Percentiles rank a stretch among this genome's conserved stretches.
phyloP scores from a whole-genome alignment of 2,113 vertebrate genomes.

The Athene cunicularia region DNA sequence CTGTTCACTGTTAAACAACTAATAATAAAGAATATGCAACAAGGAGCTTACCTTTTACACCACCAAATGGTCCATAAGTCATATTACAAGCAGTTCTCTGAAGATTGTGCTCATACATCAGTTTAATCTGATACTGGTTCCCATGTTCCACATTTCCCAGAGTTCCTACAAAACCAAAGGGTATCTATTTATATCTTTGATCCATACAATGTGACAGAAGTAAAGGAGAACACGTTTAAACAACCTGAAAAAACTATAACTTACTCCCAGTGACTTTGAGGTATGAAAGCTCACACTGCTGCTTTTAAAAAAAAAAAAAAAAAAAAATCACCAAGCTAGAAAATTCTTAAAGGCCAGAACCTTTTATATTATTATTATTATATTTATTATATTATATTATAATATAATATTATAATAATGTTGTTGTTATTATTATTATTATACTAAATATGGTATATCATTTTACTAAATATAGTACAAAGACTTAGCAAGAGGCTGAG shows the following conservation, averaged over 20 bases:
- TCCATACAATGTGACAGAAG: background rate
- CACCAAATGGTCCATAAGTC: constrained; percentile 92
- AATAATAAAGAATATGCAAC: background rate
- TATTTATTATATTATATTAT: too few species aligned
- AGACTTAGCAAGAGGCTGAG: background rate
- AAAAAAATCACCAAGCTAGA: background rate
- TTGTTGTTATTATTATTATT: too few species aligned
- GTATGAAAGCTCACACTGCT: background rate
- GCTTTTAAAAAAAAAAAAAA: background rate
- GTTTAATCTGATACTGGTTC: constrained; percentile 92
- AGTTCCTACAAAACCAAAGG: constrained; percentile 72
- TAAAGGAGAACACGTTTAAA: background rate
- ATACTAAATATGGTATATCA: background rate
- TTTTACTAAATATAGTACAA: background rate
- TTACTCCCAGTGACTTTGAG: background rate
- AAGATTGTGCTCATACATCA: constrained; percentile 94
- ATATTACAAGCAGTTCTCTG: constrained; percentile 95
- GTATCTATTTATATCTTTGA: background rate
- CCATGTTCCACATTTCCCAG: constrained; percentile 94
- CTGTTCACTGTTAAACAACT: background rate
- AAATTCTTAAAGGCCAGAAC: background rate
- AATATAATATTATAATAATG: too few species aligned
- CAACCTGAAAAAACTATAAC: background rate
- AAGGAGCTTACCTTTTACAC: constrained; percentile 85
- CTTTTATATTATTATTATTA: too few species aligned